Conservation (phyloP, 2,113 vertebrate species). For the Chaetodon trifascialis region DNA sequence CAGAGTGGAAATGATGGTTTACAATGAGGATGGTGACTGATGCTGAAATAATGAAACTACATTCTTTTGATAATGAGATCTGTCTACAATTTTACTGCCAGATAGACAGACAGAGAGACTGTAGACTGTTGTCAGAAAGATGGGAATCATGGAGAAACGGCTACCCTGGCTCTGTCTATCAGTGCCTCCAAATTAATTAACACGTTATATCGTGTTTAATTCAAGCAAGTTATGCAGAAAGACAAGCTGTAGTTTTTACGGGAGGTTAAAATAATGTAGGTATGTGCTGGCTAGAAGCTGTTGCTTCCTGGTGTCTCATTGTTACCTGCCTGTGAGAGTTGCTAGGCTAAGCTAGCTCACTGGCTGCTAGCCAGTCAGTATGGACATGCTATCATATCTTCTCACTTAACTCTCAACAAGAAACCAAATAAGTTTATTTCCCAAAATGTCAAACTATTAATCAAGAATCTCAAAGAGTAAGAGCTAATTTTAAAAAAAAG, state of each 20-base stretch:
- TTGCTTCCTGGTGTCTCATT: no score
- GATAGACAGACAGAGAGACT: not conserved
- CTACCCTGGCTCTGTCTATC: no score
- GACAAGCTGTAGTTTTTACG: no score
- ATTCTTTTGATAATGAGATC: slow-evolving; percentile 12
- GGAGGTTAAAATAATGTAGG: no score
- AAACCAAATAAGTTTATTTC: not conserved
- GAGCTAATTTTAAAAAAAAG: no score
- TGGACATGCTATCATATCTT: not conserved
- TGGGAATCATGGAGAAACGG: no score
- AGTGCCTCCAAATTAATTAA: not conserved
- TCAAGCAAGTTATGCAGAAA: no score
- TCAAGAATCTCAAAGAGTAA: not conserved
- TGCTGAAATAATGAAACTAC: slow-evolving; percentile 24
- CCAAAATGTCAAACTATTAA: not conserved
- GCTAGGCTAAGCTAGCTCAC: not conserved
- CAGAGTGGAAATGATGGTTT: slow-evolving; percentile 52
- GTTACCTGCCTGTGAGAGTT: not conserved
- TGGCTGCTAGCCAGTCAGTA: not conserved
- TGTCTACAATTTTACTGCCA: no score
- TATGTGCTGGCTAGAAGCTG: no score
- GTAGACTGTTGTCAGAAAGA: no score
- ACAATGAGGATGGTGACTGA: slow-evolving; percentile 18
- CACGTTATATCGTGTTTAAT: no score
- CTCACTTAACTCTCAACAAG: not conserved